These are phyloP conservation scores for Scaptomyza polygonia DNA, from an alignment of 2,888 invertebrate genomes.

Conservation along the genomic window DNA sequence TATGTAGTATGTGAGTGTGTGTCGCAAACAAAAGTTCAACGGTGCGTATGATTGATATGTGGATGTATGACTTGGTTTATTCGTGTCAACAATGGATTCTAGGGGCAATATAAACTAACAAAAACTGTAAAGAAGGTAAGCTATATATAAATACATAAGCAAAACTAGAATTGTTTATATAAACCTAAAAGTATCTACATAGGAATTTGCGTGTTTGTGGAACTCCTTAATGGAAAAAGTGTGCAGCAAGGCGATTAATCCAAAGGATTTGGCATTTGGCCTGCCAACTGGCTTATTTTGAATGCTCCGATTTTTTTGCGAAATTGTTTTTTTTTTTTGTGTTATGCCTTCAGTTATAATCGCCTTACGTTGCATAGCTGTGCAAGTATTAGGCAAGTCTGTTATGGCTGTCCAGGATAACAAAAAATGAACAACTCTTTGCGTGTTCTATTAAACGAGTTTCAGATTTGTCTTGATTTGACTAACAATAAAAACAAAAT, in stretches of 20 bases:
- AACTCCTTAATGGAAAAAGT: background rate
- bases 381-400: background rate
- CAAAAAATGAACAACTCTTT: background rate
- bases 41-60: constrained; percentile 66
- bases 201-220: background rate
- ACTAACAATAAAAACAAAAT: too few species aligned
- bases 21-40: constrained; percentile 29
- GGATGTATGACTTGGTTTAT: constrained; percentile 57
- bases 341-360: constrained; percentile 27
- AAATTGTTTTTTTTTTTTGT: too few species aligned
- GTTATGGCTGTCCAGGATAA: background rate
- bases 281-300: constrained; percentile 26
- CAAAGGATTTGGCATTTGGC: constrained; percentile 26
- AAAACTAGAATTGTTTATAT: background rate
- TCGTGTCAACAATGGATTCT: constrained; percentile 37
- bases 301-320: too few species aligned
- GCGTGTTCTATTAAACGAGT: background rate
- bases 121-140: constrained; percentile 11
- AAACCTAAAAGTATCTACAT: background rate
- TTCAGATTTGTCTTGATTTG: too few species aligned
- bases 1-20: background rate
- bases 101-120: background rate
- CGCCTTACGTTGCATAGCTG: constrained; percentile 18
- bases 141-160: too few species aligned
- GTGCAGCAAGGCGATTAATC: constrained; percentile 21